These are phyloP conservation scores for Oryzias sinensis DNA, from an alignment of 2,797 vertebrate species.

Conservation along the genomic window DNA sequence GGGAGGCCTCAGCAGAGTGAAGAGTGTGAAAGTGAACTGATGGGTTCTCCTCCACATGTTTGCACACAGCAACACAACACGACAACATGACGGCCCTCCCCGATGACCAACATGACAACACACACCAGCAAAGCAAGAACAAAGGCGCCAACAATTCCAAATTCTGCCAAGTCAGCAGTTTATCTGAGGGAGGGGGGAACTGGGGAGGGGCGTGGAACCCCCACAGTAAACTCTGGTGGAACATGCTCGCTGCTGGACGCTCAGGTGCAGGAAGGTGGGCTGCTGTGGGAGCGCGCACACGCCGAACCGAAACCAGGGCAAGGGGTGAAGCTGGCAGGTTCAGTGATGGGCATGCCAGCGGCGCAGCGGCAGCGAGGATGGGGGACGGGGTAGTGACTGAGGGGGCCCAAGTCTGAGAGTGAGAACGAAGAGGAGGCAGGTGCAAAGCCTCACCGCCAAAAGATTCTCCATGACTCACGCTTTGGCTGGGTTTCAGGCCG, in stretches of 20 bases:
- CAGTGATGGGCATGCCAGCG: neutral
- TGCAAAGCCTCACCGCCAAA: constrained; percentile 50
- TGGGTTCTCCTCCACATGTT: too few species aligned
- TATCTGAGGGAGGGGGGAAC: constrained; percentile 45
- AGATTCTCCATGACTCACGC: constrained; percentile 57
- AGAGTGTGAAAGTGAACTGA: too few species aligned
- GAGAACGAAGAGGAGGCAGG: constrained; percentile 50
- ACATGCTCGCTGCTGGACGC: constrained; percentile 38
- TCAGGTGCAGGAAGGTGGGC: constrained; percentile 48
- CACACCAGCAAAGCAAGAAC: neutral
- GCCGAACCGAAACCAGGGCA: too few species aligned
- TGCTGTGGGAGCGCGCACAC: neutral
- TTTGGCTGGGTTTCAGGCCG: constrained; percentile 17
- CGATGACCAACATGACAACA: too few species aligned
- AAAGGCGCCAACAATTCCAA: neutral
- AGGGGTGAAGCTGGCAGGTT: too few species aligned
- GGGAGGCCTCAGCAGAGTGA: too few species aligned
- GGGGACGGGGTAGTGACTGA: constrained; percentile 6
- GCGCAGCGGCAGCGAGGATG: neutral
- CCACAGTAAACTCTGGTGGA: constrained; percentile 30
- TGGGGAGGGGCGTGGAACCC: constrained; percentile 21
- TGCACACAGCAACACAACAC: too few species aligned
- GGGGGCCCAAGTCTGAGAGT: constrained; percentile 36
- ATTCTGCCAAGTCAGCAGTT: constrained; percentile 35
- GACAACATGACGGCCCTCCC: too few species aligned